Base-by-base conservation (phyloP, 2,113 vertebrate genomes). In the Haliaeetus leucogaster region DNA sequence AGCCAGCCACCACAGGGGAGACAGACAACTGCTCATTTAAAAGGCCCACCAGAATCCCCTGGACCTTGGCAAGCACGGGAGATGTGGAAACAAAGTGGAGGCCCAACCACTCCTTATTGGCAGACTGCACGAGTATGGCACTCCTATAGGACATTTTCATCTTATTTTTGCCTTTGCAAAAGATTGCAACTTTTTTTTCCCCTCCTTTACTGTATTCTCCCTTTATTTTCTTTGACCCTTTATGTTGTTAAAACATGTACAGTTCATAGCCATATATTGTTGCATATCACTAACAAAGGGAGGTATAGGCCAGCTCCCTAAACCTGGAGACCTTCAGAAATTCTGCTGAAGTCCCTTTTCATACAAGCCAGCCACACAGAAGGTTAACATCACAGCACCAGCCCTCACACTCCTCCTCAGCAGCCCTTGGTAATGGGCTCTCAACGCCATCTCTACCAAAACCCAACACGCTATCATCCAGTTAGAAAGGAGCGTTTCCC, bases 401-500 rank as follows among this genome's bases (percentile, higher is more conserved):
- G 25, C 25, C 43, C 50, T 70, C 50, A n/a, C 10, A 10, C 29
- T 71, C 6, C 3, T 74, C 53, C 45, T 71, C 50, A 43, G n/a
- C 10, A 43, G 15, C 4, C 16, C n/a, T 48, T n/a, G 8, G 26
- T 42, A 79, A 80, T 9, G 16, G 38, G 5, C 3, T 72, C 6
- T 88, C 21, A 32, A 4, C 27, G 14, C 30, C 11, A 59, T 48
- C 30, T 20, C n/a, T n/a, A 38, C 18, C 27, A 55, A 81, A 74
- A 74, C 2, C 0, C 15, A 18, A 9, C 4, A 23, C 2, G 1
- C 8, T 79, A 4, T 23, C 34, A 52, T 10, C 6, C 17, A 47
- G 1, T 13, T 63, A 34, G 30, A 74, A 73, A 67, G 27, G 22
- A 32, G 4, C 6, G 1, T 56, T 65, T 86, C 50, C 34, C 13